Conservation (phyloP, 30 jellyfish, hydroid and myxozoan species). For the Rhopilema esculentum region DNA sequence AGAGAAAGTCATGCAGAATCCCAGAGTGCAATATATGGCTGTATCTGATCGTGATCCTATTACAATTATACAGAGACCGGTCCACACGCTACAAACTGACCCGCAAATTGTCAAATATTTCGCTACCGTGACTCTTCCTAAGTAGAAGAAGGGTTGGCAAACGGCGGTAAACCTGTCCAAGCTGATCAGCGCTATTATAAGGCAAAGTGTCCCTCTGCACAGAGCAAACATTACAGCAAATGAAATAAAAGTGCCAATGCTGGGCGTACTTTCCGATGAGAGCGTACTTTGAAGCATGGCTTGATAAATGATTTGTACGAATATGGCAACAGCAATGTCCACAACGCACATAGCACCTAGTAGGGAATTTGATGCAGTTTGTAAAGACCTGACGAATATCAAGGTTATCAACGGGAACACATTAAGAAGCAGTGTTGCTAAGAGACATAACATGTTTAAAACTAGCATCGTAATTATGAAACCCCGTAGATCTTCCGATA, state of each 20-base stretch:
- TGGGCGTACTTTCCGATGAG: not conserved
- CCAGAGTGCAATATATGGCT: not conserved
- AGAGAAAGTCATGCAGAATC: not conserved
- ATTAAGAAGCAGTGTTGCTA: not conserved
- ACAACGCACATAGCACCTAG: conserved; percentile 14
- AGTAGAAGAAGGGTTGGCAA: conserved; percentile 15
- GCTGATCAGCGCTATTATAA: conserved; percentile 21
- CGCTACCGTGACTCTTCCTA: not conserved
- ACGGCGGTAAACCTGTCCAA: conserved; percentile 15
- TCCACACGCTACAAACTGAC: conserved; percentile 1
- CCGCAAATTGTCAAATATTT: not conserved
- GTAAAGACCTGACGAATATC: conserved; percentile 13
- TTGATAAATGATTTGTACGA: conserved; percentile 16
- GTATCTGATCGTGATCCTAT: not conserved
- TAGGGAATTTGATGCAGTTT: conserved; percentile 8
- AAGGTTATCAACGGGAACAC: not conserved
- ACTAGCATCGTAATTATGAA: not conserved
- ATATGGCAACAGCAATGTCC: not conserved
- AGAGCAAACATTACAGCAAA: not conserved
- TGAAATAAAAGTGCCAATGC: not conserved
- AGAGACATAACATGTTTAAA: not conserved
- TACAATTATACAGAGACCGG: not conserved
- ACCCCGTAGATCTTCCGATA: not conserved
- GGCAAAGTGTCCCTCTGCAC: not conserved
- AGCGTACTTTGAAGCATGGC: not conserved